A percentile compares a stretch with the other conserved stretches of the same genome.
Conservation (phyloP, 2,797 vertebrate genomes). For the Rhinogobio ventralis region DNA sequence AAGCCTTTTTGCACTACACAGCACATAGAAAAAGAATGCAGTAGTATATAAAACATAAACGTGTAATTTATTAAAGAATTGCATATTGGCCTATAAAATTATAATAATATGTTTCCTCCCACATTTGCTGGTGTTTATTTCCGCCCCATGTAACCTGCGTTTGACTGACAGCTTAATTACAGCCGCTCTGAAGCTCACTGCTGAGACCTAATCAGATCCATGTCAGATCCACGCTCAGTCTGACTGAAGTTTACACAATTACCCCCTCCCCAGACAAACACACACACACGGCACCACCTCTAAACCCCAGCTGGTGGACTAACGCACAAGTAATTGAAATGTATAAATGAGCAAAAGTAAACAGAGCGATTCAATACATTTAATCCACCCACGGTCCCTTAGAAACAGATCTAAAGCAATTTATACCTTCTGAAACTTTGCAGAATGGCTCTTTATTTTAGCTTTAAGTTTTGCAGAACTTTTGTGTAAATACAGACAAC, state of each 20-base stretch:
- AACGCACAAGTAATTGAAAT: conserved; percentile 45
- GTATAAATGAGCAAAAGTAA: conserved; percentile 37
- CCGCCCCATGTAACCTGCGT: conserved; percentile 59
- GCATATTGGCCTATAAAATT: neutral
- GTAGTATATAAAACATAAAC: neutral
- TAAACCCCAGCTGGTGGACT: conserved; percentile 15
- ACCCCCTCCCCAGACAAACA: neutral
- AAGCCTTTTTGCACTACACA: neutral
- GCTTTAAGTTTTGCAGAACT: neutral
- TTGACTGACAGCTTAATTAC: conserved; percentile 84
- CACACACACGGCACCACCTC: neutral
- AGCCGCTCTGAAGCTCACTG: conserved; percentile 70
- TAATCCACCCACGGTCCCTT: conserved; percentile 22
- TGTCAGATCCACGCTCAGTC: conserved; percentile 62
- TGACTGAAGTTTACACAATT: conserved; percentile 48
- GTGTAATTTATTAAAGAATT: neutral
- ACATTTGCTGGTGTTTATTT: conserved; percentile 10
- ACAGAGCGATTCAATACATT: conserved; percentile 32
- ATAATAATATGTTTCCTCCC: neutral
- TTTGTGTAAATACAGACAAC: neutral
- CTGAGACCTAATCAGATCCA: conserved; percentile 77
- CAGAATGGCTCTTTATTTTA: neutral
- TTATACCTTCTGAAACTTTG: conserved; percentile 1
- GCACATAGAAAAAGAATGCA: neutral
- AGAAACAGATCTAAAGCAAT: conserved; percentile 39